Conservation (phyloP, 2,113 vertebrate species). For the Ceyx margarethae region DNA sequence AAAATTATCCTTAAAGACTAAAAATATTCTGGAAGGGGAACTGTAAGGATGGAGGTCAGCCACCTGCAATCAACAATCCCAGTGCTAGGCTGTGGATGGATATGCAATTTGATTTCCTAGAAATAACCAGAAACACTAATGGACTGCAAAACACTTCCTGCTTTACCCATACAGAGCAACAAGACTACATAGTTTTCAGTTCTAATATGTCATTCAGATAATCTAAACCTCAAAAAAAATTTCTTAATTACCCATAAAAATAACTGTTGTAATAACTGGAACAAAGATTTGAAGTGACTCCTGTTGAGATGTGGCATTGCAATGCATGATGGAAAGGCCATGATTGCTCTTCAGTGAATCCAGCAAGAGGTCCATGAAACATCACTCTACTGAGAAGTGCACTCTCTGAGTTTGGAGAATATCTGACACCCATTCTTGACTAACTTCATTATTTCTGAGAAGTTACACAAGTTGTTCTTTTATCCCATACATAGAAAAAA, state of each 20-base stretch:
- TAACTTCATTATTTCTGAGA: background rate
- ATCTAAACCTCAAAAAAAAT: background rate
- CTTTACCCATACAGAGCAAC: background rate
- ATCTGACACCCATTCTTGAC: background rate
- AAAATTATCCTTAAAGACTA: background rate
- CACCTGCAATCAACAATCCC: background rate
- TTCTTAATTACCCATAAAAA: background rate
- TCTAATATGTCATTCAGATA: background rate
- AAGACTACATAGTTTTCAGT: background rate
- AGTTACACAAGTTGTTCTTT: background rate
- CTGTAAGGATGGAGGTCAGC: background rate
- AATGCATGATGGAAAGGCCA: background rate
- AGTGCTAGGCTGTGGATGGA: background rate
- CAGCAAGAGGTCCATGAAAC: background rate
- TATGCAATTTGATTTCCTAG: background rate
- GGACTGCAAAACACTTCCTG: background rate
- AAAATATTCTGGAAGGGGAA: background rate
- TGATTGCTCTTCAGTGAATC: background rate
- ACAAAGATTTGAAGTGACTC: background rate
- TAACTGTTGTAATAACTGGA: background rate
- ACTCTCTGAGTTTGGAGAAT: background rate
- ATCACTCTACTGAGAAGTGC: background rate
- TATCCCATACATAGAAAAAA: background rate
- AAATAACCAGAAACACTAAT: background rate
- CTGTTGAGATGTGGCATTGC: background rate